Evolutionary conservation across 2,888 invertebrate genomes (phyloP).

Genomic region (Habroteleia sp.): DNA sequence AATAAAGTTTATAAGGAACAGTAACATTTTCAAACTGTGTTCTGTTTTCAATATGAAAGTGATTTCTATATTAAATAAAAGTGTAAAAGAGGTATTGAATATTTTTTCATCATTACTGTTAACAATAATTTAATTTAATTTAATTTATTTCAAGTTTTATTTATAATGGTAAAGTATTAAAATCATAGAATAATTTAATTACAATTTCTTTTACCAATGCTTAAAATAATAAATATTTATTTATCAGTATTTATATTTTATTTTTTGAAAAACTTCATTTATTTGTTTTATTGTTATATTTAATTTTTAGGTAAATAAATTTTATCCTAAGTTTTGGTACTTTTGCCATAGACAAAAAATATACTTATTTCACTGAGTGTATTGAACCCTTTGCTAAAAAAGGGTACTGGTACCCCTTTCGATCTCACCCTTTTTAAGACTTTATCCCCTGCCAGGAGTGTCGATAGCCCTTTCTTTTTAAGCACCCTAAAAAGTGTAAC

Average conservation of each 20-base stretch:
- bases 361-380: constrained; percentile 22
- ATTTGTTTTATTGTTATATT: no score
- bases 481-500: constrained; percentile 42
- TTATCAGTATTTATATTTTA: no score
- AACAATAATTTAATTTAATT: no score
- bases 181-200: no score
- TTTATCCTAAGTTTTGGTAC: no score
- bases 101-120: neutral
- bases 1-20: constrained; percentile 34
- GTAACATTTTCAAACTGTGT: constrained; percentile 6
- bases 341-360: constrained; percentile 1
- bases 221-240: no score
- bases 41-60: no score
- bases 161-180: no score
- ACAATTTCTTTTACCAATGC: no score
- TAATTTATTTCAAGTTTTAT: no score
- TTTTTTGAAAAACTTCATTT: constrained; percentile 6
- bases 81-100: neutral
- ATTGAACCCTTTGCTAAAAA: constrained; percentile 39
- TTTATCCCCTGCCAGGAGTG: constrained; percentile 35
- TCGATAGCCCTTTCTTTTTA: constrained; percentile 38
- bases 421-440: constrained; percentile 36
- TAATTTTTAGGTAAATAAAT: no score
- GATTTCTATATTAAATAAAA: neutral
- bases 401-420: constrained; percentile 50